Conservation (phyloP, 2,888 invertebrate species). For the Dryobotodes eremita region DNA sequence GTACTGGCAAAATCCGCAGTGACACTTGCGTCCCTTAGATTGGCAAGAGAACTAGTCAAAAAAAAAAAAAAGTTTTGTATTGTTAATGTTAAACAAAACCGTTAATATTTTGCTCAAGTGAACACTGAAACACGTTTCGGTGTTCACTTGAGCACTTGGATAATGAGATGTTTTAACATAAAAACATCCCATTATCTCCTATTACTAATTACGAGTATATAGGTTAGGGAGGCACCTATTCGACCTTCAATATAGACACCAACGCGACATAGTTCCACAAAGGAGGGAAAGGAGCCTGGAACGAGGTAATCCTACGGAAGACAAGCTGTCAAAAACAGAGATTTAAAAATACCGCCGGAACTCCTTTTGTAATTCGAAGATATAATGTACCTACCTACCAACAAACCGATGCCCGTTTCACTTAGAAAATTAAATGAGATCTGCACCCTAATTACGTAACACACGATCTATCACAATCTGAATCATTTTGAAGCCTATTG, state of each 20-base stretch:
- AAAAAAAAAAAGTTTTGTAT: too few relatives aligned
- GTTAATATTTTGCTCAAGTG: not conserved
- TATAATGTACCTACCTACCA: not conserved
- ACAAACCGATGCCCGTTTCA: not conserved
- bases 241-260: not conserved
- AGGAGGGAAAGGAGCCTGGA: not conserved
- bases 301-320: too few relatives aligned
- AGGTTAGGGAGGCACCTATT: too few relatives aligned
- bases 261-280: not conserved
- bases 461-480: too few relatives aligned
- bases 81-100: not conserved
- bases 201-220: not conserved
- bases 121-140: too few relatives aligned
- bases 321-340: constrained; percentile 4
- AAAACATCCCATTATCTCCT: too few relatives aligned
- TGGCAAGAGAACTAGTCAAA: not conserved
- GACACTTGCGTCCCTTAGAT: too few relatives aligned
- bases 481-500: too few relatives aligned
- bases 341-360: not conserved
- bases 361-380: not conserved
- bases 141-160: too few relatives aligned
- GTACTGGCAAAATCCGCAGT: too few relatives aligned
- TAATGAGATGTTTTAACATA: too few relatives aligned
- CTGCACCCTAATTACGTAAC: too few relatives aligned
- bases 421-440: not conserved